Conservation (phyloP, 2,888 invertebrate genomes). For the Macrostomum cliftonense region DNA sequence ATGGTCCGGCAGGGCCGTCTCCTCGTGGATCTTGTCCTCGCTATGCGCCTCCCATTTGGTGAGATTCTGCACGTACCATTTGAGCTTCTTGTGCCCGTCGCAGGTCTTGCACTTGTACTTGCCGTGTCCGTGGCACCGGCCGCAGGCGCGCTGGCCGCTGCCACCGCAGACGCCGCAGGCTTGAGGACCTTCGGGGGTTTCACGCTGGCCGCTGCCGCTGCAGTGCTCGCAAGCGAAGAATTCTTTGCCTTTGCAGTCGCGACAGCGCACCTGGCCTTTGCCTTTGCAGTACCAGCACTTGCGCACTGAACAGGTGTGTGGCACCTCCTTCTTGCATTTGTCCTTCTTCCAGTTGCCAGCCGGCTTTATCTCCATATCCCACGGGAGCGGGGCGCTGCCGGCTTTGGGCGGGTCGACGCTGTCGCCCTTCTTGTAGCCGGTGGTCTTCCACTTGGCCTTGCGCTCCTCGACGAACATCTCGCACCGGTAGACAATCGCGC, state of each 20-base stretch:
- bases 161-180: not conserved
- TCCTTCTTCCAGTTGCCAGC: not conserved
- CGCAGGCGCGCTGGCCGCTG: not conserved
- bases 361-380: not conserved
- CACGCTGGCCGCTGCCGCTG: not conserved
- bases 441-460: not conserved
- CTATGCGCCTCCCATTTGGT: not conserved
- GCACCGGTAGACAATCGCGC: not conserved
- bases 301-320: not conserved
- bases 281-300: slow-evolving; percentile 1
- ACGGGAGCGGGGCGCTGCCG: not conserved
- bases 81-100: not conserved
- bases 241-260: not conserved
- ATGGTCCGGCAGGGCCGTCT: not conserved
- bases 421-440: not conserved
- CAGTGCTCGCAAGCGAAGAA: not conserved
- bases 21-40: not conserved
- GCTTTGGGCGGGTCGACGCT: not conserved
- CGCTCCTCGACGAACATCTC: not conserved
- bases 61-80: not conserved
- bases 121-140: not conserved
- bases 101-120: not conserved
- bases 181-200: not conserved
- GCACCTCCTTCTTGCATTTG: not conserved
- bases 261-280: not conserved